Percentiles rank a stretch among this genome's conserved stretches.
Evolutionary conservation across 2,888 invertebrate species (phyloP).

Genomic region (Apamea sordens): DNA sequence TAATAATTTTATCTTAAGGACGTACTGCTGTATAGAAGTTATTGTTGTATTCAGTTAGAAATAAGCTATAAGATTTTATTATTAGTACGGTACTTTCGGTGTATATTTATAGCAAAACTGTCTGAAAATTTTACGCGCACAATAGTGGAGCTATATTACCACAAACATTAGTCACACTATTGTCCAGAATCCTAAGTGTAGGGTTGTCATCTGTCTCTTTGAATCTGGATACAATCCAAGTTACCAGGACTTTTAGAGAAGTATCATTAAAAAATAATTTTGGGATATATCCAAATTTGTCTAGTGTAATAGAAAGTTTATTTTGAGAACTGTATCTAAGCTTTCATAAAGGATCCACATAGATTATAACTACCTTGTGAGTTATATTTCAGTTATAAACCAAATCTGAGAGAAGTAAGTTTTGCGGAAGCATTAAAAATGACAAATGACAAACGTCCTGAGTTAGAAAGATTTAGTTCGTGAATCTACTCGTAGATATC

Average conservation of each 20-base stretch:
- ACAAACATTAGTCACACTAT: slow-evolving; percentile 64
- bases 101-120: slow-evolving; percentile 60
- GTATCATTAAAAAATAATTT: slow-evolving; percentile 47
- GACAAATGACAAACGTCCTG: slow-evolving; percentile 40
- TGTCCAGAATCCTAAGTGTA: slow-evolving; percentile 51
- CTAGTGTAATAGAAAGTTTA: slow-evolving; percentile 9
- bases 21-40: slow-evolving; percentile 24
- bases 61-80: slow-evolving; percentile 56
- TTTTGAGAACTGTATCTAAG: slow-evolving; percentile 10
- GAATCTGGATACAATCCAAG: slow-evolving; percentile 61
- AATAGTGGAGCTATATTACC: slow-evolving; percentile 54
- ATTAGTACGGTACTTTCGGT: slow-evolving; percentile 48
- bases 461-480: slow-evolving; percentile 35
- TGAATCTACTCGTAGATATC: slow-evolving; percentile 38
- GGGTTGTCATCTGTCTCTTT: slow-evolving; percentile 61
- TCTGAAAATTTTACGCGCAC: slow-evolving; percentile 57
- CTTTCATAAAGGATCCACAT: slow-evolving; percentile 9
- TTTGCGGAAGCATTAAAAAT: slow-evolving; percentile 53
- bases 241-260: slow-evolving; percentile 36
- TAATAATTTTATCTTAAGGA: slow-evolving; percentile 27
- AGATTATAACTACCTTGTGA: slow-evolving; percentile 5
- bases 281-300: slow-evolving; percentile 46
- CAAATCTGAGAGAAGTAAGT: slow-evolving; percentile 13
- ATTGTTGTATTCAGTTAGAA: slow-evolving; percentile 36
- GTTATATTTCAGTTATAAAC: slow-evolving; percentile 33